Evolutionary conservation across 2,888 invertebrate species (phyloP).

Genomic region (Eristalis intricaria): DNA sequence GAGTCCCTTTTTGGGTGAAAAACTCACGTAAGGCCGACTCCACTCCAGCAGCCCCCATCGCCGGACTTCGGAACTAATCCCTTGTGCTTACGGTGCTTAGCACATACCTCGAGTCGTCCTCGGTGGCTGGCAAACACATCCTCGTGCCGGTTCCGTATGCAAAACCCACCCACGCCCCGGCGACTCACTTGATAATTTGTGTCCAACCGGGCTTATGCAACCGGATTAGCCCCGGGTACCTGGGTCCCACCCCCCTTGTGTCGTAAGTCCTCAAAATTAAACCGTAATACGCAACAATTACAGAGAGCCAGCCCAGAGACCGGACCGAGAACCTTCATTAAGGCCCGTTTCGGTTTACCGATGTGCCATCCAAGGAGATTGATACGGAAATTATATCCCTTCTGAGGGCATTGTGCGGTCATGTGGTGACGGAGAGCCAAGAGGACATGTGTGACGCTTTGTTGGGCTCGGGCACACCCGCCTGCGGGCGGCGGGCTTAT

Average conservation of each 20-base stretch:
- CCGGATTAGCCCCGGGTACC: slow-evolving; percentile 15
- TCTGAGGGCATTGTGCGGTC: slow-evolving; percentile 27
- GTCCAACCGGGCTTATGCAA: slow-evolving; percentile 6
- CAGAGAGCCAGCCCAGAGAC: slow-evolving; percentile 1
- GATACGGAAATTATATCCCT: slow-evolving; percentile 46
- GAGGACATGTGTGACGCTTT: not conserved
- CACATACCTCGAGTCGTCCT: slow-evolving; percentile 8
- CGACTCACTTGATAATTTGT: slow-evolving; percentile 22
- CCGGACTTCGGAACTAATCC: slow-evolving; percentile 37
- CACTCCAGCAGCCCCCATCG: slow-evolving; percentile 10
- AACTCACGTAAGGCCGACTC: slow-evolving; percentile 7
- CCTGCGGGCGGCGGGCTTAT: not conserved
- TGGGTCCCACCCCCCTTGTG: not conserved
- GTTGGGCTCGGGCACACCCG: not conserved
- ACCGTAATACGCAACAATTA: slow-evolving; percentile 53
- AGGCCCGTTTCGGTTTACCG: slow-evolving; percentile 27
- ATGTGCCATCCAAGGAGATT: slow-evolving; percentile 44
- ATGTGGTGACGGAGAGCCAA: not conserved
- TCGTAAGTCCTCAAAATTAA: slow-evolving; percentile 47
- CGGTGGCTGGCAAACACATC: not conserved
- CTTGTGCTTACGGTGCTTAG: slow-evolving; percentile 33
- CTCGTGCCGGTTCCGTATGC: slow-evolving; percentile 6
- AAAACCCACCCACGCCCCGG: slow-evolving; percentile 8
- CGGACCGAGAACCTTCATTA: slow-evolving; percentile 29
- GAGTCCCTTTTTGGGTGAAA: not conserved